A percentile compares a stretch with the other conserved stretches of the same genome.
These are phyloP conservation scores for Psococerastis gibbosa DNA, from an alignment of 2,888 invertebrate genomes.

Conservation along the genomic window DNA sequence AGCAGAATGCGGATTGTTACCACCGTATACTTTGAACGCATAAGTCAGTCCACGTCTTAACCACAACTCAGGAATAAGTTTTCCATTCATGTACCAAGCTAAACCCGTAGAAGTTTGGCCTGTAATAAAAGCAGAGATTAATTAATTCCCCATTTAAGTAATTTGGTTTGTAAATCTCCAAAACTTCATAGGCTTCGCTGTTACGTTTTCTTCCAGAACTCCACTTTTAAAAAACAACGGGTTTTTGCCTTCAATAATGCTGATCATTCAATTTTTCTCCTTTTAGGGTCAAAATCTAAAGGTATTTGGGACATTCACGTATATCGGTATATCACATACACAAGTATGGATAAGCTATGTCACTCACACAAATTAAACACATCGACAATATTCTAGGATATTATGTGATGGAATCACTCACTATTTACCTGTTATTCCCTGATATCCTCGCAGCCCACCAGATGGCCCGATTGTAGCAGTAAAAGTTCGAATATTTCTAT, in stretches of 20 bases:
- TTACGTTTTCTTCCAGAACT: too few species aligned
- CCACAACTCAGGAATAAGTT: slow-evolving; percentile 71
- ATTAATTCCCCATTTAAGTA: slow-evolving; percentile 6
- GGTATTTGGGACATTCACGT: too few species aligned
- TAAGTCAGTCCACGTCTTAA: slow-evolving; percentile 69
- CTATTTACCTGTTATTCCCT: slow-evolving; percentile 49
- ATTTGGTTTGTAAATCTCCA: too few species aligned
- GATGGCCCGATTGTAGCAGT: slow-evolving; percentile 67
- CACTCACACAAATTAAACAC: too few species aligned
- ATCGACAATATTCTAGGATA: too few species aligned
- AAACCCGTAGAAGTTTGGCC: slow-evolving; percentile 49
- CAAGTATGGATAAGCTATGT: too few species aligned
- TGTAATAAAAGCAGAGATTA: slow-evolving; percentile 21
- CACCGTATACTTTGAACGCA: slow-evolving; percentile 60
- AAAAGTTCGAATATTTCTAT: slow-evolving; percentile 51
- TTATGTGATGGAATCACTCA: too few species aligned
- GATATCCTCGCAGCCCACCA: slow-evolving; percentile 60
- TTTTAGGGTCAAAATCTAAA: too few species aligned
- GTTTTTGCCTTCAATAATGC: too few species aligned
- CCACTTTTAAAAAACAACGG: too few species aligned
- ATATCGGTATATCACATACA: too few species aligned
- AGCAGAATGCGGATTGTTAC: slow-evolving; percentile 73
- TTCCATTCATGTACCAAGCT: slow-evolving; percentile 87
- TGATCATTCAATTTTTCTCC: too few species aligned
- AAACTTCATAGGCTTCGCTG: not conserved